These are phyloP conservation scores for Lucilia sericata DNA, from an alignment of 1,140 invertebrate genomes.

Conservation along the genomic window DNA sequence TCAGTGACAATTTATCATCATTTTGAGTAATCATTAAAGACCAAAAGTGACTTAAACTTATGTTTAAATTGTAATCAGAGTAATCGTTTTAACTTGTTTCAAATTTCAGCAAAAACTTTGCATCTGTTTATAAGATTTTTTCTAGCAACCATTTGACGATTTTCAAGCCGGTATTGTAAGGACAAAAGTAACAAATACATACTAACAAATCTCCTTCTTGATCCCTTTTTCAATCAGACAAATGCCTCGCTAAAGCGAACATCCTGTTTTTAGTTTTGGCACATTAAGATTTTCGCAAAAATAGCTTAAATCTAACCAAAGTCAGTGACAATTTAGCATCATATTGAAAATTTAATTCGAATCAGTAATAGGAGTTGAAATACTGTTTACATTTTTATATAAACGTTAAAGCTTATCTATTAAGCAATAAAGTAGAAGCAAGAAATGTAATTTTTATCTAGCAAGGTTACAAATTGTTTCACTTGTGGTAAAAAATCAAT, in stretches of 20 bases:
- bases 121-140: slow-evolving; percentile 16
- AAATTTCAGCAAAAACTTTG: slow-evolving; percentile 22
- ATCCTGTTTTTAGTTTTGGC: slow-evolving; percentile 39
- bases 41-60: neutral
- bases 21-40: too few species aligned
- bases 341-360: neutral
- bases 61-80: slow-evolving; percentile 1
- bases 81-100: neutral
- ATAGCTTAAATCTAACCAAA: slow-evolving; percentile 36
- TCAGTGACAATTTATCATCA: too few species aligned
- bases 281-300: slow-evolving; percentile 32
- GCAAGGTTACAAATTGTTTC: slow-evolving; percentile 51
- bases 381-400: neutral
- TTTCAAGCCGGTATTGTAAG: slow-evolving; percentile 18
- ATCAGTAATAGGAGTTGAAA: neutral
- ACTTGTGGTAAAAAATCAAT: slow-evolving; percentile 35
- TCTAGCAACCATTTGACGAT: slow-evolving; percentile 35
- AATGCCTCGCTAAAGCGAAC: slow-evolving; percentile 45
- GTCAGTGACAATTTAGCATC: slow-evolving; percentile 44
- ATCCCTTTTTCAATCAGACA: slow-evolving; percentile 44
- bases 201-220: too few species aligned
- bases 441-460: slow-evolving; percentile 19
- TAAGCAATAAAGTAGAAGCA: slow-evolving; percentile 8
- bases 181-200: too few species aligned
- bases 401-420: neutral